phyloP scores from a whole-genome alignment of 2,888 invertebrate species.

The Siphonodentalium dalli region DNA sequence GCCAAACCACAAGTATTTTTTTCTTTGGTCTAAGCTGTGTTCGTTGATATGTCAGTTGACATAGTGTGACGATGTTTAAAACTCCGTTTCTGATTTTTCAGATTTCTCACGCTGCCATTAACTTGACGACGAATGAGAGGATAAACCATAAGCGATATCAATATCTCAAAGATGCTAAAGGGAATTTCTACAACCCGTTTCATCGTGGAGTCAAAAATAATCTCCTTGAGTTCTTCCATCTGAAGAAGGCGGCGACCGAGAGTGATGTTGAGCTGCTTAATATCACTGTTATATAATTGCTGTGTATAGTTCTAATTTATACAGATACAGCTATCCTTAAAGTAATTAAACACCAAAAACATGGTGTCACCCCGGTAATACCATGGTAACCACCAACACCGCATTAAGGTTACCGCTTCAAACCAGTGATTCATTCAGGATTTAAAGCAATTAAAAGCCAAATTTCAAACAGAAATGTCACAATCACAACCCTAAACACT shows the following conservation, averaged over 20 bases:
- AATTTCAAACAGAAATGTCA: no score
- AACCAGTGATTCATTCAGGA: no score
- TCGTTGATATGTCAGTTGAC: background rate
- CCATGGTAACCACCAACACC: no score
- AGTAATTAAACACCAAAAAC: no score
- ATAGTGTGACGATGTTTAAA: background rate
- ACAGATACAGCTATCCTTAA: no score
- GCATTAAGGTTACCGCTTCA: no score
- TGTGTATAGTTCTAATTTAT: no score
- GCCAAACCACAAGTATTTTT: no score
- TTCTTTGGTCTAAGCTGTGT: background rate
- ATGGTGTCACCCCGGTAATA: no score
- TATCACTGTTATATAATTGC: conserved; percentile 42
- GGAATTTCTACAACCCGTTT: conserved; percentile 89
- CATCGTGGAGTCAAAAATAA: conserved; percentile 88
- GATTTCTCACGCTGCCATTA: conserved; percentile 91
- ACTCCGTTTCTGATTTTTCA: conserved; percentile 65
- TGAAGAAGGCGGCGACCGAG: conserved; percentile 40
- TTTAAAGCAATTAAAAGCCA: no score
- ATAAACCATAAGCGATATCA: conserved; percentile 91
- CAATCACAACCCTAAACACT: no score
- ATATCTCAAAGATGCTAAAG: conserved; percentile 86
- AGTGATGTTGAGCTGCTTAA: conserved; percentile 53
- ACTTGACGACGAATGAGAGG: conserved; percentile 93
- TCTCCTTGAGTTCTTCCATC: conserved; percentile 86